Percentiles rank a stretch among this genome's conserved stretches.
phyloP scores from a whole-genome alignment of 2,888 invertebrate species.

The Nebria brevicollis region DNA sequence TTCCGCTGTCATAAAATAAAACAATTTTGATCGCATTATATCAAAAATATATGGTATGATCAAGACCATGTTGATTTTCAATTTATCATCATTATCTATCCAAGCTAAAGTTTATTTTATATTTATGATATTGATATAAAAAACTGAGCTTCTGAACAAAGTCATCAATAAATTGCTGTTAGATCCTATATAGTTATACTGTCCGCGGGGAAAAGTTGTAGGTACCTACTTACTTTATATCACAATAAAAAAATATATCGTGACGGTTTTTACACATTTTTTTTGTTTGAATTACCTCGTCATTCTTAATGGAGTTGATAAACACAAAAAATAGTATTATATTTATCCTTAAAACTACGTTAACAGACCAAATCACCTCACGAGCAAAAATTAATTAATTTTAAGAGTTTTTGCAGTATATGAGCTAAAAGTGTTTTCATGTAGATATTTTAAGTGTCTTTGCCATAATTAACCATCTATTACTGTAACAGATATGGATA shows the following conservation, averaged over 20 bases:
- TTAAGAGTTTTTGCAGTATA: constrained; percentile 32
- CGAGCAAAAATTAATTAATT: constrained; percentile 26
- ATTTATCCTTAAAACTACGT: constrained; percentile 31
- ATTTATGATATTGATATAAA: constrained; percentile 42
- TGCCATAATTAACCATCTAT: neutral
- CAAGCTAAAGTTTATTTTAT: constrained; percentile 26
- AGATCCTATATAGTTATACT: neutral
- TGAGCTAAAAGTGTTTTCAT: constrained; percentile 35
- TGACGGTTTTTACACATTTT: constrained; percentile 38
- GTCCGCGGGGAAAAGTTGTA: constrained; percentile 20
- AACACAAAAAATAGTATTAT: constrained; percentile 38
- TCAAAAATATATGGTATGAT: constrained; percentile 2
- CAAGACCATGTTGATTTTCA: constrained; percentile 15
- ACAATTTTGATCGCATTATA: constrained; percentile 28
- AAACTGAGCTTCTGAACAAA: constrained; percentile 11
- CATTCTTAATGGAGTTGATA: constrained; percentile 44
- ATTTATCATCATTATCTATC: constrained; percentile 31
- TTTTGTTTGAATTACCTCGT: constrained; percentile 36
- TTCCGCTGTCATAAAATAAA: neutral
- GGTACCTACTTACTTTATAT: constrained; percentile 19
- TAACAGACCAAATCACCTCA: constrained; percentile 35
- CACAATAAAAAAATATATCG: constrained; percentile 32
- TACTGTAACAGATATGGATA: neutral
- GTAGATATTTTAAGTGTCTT: constrained; percentile 2
- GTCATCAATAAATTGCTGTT: constrained; percentile 36